Evolutionary conservation across 1,140 invertebrate genomes (phyloP).

Genomic region (Zaprionus capensis): DNA sequence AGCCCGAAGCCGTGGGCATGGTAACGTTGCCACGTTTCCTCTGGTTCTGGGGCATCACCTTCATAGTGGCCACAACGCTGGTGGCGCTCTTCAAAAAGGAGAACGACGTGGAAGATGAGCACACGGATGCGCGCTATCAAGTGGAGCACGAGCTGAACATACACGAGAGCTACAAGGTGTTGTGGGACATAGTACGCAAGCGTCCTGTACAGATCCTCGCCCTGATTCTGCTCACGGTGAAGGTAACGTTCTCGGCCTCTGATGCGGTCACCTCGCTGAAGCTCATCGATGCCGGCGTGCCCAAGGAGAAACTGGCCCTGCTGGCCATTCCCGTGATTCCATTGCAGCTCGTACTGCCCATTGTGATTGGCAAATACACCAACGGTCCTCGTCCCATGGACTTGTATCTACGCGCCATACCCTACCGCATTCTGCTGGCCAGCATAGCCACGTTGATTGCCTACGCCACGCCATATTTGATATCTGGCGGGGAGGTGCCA

Average conservation of each 20-base stretch:
- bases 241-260: conserved; percentile 98
- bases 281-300: conserved; percentile 96
- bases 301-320: conserved; percentile 96
- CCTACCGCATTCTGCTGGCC: conserved; percentile 93
- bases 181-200: conserved; percentile 94
- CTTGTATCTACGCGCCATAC: conserved; percentile 95
- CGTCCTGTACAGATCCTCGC: conserved; percentile 92
- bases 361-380: conserved; percentile 95
- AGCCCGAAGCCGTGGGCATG: conserved; percentile 89
- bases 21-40: conserved; percentile 96
- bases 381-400: conserved; percentile 94
- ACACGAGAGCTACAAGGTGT: conserved; percentile 92
- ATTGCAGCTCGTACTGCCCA: conserved; percentile 96
- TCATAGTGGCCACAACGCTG: conserved; percentile 95
- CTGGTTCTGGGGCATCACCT: conserved; percentile 97
- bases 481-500: conserved; percentile 88
- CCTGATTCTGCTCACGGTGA: conserved; percentile 94
- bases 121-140: conserved; percentile 84
- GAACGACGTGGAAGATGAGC: conserved; percentile 84
- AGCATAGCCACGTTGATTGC: conserved; percentile 93
- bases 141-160: conserved; percentile 87
- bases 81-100: conserved; percentile 96
- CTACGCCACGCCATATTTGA: conserved; percentile 92
- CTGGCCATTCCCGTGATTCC: conserved; percentile 96
- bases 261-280: conserved; percentile 98